phyloP scores from a whole-genome alignment of 2,888 invertebrate genomes.

The Nemapogon koenigi region DNA sequence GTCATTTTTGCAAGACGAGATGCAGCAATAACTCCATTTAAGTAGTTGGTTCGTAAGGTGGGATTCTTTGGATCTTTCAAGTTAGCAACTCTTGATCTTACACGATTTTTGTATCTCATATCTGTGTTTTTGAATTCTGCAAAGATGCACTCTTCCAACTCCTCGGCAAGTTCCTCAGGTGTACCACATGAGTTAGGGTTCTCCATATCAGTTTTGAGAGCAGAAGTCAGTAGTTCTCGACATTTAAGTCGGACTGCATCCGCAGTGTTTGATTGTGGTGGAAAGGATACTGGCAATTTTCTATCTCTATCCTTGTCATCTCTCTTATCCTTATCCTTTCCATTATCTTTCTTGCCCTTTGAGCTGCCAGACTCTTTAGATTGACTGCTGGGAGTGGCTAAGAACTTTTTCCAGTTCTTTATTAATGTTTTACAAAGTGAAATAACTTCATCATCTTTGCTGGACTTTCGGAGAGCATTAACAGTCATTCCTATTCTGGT shows the following conservation, averaged over 20 bases:
- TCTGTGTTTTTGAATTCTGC: conserved; percentile 93
- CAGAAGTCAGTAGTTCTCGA: conserved; percentile 83
- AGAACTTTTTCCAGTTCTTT: conserved; percentile 97
- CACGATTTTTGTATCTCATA: conserved; percentile 94
- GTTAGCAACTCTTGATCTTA: conserved; percentile 96
- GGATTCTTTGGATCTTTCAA: conserved; percentile 96
- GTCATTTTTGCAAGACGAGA: conserved; percentile 92
- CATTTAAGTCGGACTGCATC: conserved; percentile 92
- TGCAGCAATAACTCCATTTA: conserved; percentile 85
- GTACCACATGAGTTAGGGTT: conserved; percentile 77
- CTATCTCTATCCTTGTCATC: conserved; percentile 69
- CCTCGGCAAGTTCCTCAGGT: conserved; percentile 88
- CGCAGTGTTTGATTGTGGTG: conserved; percentile 73
- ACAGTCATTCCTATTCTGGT: conserved; percentile 99
- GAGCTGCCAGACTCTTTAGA: conserved; percentile 68
- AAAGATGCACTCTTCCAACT: conserved; percentile 91
- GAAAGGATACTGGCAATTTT: conserved; percentile 69
- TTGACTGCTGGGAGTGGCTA: conserved; percentile 65
- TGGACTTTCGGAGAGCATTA: conserved; percentile 94
- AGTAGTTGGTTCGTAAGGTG: conserved; percentile 87
- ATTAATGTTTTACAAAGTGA: conserved; percentile 93
- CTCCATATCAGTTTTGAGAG: conserved; percentile 75
- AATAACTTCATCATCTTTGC: conserved; percentile 94
- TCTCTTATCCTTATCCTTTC: conserved; percentile 72
- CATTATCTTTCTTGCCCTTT: conserved; percentile 62